Evolutionary conservation across 2,888 invertebrate species (phyloP).

Genomic region (Thereva nobilitata): DNA sequence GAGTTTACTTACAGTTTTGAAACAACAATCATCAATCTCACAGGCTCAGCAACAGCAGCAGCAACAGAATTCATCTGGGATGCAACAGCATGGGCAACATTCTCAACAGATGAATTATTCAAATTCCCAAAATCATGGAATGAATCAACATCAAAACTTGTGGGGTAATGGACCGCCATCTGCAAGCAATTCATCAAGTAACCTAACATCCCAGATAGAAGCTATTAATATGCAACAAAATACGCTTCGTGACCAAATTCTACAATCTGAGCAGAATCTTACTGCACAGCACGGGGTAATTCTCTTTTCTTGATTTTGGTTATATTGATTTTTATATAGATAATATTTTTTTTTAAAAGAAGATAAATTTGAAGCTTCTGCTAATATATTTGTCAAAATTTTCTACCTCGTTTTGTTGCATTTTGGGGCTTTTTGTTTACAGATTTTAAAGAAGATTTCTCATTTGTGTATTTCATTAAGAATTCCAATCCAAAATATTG

Average conservation of each 20-base stretch:
- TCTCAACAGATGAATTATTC: constrained; percentile 43
- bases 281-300: constrained; percentile 89
- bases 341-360: background rate
- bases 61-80: constrained; percentile 38
- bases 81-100: constrained; percentile 42
- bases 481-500: too few relatives aligned
- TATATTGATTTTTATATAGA: background rate
- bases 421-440: too few relatives aligned
- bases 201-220: constrained; percentile 60
- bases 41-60: constrained; percentile 48
- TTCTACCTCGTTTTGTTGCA: background rate
- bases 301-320: constrained; percentile 37
- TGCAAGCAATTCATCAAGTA: constrained; percentile 48
- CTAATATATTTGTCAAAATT: background rate
- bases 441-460: background rate
- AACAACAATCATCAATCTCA: constrained; percentile 66
- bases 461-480: constrained; percentile 36
- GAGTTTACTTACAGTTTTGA: constrained; percentile 70
- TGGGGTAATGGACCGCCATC: constrained; percentile 17
- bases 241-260: constrained; percentile 86
- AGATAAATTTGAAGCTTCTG: too few relatives aligned
- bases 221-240: constrained; percentile 76
- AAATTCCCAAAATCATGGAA: constrained; percentile 26
- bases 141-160: constrained; percentile 37
- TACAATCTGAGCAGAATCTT: constrained; percentile 94